phyloP scores from a whole-genome alignment of 2,888 invertebrate genomes.

The Timandra comae region DNA sequence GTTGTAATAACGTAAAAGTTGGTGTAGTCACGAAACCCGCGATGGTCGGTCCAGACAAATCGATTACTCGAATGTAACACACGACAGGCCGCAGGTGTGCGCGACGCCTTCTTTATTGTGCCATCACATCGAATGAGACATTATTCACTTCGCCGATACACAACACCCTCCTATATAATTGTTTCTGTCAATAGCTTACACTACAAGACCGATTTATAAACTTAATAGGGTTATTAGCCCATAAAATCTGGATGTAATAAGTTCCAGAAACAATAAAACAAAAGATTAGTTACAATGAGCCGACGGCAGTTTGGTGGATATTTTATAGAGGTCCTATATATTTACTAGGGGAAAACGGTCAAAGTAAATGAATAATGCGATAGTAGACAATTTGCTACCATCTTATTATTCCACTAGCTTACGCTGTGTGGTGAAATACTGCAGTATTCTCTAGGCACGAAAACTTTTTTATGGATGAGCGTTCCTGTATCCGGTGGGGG shows the following conservation, averaged over 20 bases:
- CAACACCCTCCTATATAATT: constrained; percentile 27
- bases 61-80: constrained; percentile 55
- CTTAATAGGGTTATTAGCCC: constrained; percentile 29
- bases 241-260: constrained; percentile 22
- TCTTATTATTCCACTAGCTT: constrained; percentile 36
- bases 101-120: constrained; percentile 42
- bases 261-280: constrained; percentile 33
- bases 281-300: constrained; percentile 36
- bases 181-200: constrained; percentile 29
- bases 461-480: constrained; percentile 10
- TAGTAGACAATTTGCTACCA: constrained; percentile 33
- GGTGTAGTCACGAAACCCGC: constrained; percentile 51
- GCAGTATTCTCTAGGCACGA: constrained; percentile 25
- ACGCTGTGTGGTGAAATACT: constrained; percentile 31
- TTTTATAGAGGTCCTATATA: constrained; percentile 21
- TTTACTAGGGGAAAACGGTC: constrained; percentile 27
- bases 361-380: constrained; percentile 37
- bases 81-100: constrained; percentile 52
- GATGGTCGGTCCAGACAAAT: constrained; percentile 58
- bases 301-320: constrained; percentile 28
- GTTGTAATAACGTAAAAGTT: constrained; percentile 53
- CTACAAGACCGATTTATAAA: constrained; percentile 24
- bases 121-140: constrained; percentile 30
- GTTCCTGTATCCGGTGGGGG: too few species aligned
- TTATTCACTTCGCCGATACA: constrained; percentile 31